These are phyloP conservation scores for Halichondria panicea DNA, from an alignment of 37 sponge, comb jelly and placozoan genomes.

Conservation along the genomic window DNA sequence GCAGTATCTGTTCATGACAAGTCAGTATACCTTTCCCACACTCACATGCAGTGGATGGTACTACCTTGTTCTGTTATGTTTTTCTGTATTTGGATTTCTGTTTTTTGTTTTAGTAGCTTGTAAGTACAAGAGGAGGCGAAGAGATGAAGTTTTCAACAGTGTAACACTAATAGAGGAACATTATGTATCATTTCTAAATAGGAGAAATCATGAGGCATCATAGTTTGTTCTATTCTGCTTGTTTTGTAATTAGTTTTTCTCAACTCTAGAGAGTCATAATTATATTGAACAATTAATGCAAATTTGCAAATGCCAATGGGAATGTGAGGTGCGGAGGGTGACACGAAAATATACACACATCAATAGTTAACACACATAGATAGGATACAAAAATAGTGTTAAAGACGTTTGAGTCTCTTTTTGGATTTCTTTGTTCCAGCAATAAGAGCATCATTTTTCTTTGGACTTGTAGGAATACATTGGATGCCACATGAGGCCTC, in stretches of 20 bases:
- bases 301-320: too few species aligned
- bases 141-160: conserved; percentile 39
- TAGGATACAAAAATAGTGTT: too few species aligned
- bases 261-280: not conserved
- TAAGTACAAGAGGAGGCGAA: conserved; percentile 50
- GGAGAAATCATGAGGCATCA: not conserved
- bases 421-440: too few species aligned
- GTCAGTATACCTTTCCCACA: conserved; percentile 8
- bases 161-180: conserved; percentile 39
- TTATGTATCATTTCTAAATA: not conserved
- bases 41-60: conserved; percentile 11
- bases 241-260: not conserved
- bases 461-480: too few species aligned
- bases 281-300: too few species aligned
- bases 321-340: too few species aligned
- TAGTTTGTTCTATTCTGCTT: not conserved
- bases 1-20: conserved; percentile 18
- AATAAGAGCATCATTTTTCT: too few species aligned
- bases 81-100: conserved; percentile 19
- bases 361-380: too few species aligned
- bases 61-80: not conserved
- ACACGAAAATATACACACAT: not conserved
- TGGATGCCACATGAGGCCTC: too few species aligned
- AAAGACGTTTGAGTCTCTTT: too few species aligned
- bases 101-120: conserved; percentile 17